Conservation (phyloP, 1,140 invertebrate genomes). For the Holotrichia oblita region DNA sequence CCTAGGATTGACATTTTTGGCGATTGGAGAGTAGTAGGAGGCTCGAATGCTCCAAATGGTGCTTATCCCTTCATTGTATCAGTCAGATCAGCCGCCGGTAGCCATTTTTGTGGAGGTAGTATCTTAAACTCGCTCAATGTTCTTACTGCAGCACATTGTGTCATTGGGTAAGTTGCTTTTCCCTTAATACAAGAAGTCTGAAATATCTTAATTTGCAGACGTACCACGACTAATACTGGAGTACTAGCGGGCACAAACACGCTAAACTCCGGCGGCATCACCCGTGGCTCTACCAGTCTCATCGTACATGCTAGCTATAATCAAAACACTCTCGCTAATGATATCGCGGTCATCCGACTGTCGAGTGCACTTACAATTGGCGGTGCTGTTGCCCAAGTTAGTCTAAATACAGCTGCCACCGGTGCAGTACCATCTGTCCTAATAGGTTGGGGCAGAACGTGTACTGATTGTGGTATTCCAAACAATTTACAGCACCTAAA, state of each 20-base stretch:
- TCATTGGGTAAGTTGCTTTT: conserved; percentile 39
- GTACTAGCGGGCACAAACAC: conserved; percentile 35
- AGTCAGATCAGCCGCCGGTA: conserved; percentile 47
- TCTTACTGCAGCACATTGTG: conserved; percentile 50
- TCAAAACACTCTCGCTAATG: conserved; percentile 55
- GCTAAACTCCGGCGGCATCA: conserved; percentile 35
- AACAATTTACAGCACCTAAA: conserved; percentile 62
- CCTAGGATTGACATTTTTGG: conserved; percentile 9
- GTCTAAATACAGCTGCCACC: conserved; percentile 1
- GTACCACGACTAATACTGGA: background rate
- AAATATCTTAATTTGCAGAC: background rate
- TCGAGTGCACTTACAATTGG: conserved; percentile 46
- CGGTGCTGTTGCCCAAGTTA: background rate
- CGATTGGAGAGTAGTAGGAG: conserved; percentile 59
- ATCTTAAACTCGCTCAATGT: conserved; percentile 20
- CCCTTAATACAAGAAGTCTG: background rate
- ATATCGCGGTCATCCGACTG: conserved; percentile 66
- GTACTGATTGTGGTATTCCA: conserved; percentile 50
- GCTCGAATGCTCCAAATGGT: conserved; percentile 56
- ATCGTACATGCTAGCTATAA: conserved; percentile 28
- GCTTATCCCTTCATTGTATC: conserved; percentile 62
- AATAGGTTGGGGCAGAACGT: conserved; percentile 60
- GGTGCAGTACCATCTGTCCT: background rate
- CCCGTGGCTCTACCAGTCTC: background rate
- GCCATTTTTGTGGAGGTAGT: conserved; percentile 44